Evolutionary conservation across 2,113 vertebrate species (phyloP).

Genomic region (Ascaphus truei): DNA sequence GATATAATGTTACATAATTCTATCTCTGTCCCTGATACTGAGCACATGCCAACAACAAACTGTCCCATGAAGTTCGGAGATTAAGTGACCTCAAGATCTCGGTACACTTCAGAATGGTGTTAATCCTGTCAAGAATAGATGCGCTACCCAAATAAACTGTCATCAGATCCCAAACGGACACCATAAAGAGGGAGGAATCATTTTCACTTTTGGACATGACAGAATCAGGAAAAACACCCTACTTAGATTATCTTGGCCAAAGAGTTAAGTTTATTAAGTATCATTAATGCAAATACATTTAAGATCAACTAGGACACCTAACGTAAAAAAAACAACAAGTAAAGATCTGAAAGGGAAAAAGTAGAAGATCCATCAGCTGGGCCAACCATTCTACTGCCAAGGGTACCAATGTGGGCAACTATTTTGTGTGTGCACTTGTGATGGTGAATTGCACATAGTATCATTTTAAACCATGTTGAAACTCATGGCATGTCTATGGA

Average conservation of each 20-base stretch:
- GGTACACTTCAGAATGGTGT: constrained; percentile 14
- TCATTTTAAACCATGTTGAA: background rate
- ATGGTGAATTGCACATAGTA: background rate
- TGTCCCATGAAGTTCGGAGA: constrained; percentile 7
- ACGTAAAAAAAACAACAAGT: no score
- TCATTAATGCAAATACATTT: no score
- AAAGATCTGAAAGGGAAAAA: no score
- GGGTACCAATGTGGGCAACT: no score
- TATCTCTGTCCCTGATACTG: background rate
- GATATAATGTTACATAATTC: constrained; percentile 8
- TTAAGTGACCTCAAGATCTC: constrained; percentile 25
- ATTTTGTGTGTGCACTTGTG: background rate
- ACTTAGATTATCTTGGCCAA: no score
- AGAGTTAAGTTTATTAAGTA: no score
- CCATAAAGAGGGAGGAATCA: background rate
- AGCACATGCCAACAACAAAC: background rate
- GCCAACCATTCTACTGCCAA: no score
- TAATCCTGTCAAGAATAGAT: constrained; percentile 33
- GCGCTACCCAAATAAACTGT: background rate
- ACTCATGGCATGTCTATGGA: background rate
- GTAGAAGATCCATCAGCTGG: no score
- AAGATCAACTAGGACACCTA: no score
- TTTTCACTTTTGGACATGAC: background rate
- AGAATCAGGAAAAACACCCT: no score
- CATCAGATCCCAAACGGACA: background rate